Percentiles rank a stretch among this genome's conserved stretches.
Evolutionary conservation across 2,113 vertebrate species (phyloP).

Genomic region (Falco punctatus): DNA sequence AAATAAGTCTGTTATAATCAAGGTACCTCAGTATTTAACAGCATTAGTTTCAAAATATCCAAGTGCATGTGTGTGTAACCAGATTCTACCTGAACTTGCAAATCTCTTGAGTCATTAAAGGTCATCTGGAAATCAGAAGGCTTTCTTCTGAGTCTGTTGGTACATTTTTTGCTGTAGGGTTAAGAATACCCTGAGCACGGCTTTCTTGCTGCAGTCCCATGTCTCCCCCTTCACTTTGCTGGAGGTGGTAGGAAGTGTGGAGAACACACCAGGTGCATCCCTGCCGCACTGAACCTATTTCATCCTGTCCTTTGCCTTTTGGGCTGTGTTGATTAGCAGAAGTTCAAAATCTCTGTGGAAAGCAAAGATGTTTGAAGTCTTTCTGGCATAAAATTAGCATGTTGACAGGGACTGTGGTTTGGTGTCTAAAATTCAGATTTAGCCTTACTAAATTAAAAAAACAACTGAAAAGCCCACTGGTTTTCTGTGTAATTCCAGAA

Average conservation of each 20-base stretch:
- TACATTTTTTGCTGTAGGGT: not conserved
- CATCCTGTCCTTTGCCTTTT: not conserved
- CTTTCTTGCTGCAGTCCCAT: not conserved
- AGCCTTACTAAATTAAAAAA: not conserved
- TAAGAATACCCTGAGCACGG: not conserved
- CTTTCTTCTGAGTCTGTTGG: not conserved
- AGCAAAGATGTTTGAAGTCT: not conserved
- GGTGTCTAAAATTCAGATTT: not conserved
- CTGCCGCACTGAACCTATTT: not conserved
- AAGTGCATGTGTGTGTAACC: rapidly evolving
- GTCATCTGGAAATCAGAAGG: not conserved
- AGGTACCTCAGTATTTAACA: not conserved
- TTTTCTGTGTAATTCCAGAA: not conserved
- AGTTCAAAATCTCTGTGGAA: not conserved
- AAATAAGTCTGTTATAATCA: not conserved
- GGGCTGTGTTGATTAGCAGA: not conserved
- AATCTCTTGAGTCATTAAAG: not conserved
- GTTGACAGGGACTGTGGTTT: not conserved
- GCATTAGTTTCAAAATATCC: not conserved
- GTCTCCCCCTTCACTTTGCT: not conserved
- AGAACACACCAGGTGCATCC: not conserved
- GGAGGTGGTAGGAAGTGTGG: not conserved
- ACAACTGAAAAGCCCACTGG: not conserved
- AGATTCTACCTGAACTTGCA: not conserved
- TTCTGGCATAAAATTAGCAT: not conserved